A percentile compares a stretch with the other conserved stretches of the same genome.
These are phyloP conservation scores for Scyliorhinus canicula DNA, from an alignment of 2,797 vertebrate species.

Conservation along the genomic window DNA sequence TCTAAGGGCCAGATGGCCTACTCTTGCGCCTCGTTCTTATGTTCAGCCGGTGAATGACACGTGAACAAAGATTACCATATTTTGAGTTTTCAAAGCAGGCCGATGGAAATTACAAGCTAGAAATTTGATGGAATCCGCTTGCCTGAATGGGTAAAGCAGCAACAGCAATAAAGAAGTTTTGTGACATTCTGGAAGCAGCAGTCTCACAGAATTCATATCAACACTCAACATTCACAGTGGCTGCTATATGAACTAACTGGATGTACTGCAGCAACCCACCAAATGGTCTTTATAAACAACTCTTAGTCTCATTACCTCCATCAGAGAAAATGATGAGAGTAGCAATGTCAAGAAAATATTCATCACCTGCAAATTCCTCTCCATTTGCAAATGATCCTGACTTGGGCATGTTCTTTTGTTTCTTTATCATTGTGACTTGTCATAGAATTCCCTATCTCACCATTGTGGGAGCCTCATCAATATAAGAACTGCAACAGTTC, in stretches of 20 bases:
- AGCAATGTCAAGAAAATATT: background rate
- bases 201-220: background rate
- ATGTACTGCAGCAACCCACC: background rate
- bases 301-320: background rate
- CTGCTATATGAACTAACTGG: background rate
- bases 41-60: background rate
- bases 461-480: too few species aligned
- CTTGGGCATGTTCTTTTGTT: too few species aligned
- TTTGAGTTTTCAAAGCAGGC: background rate
- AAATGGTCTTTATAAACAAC: background rate
- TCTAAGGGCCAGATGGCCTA: too few species aligned
- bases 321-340: background rate
- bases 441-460: too few species aligned
- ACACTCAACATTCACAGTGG: background rate
- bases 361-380: background rate
- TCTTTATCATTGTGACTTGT: too few species aligned
- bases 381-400: too few species aligned
- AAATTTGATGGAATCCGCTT: background rate
- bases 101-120: background rate
- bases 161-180: background rate
- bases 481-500: too few species aligned
- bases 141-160: background rate
- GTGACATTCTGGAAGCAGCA: background rate
- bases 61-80: background rate
- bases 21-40: too few species aligned